Evolutionary conservation across 2,113 vertebrate species (phyloP).

Genomic region (Sula dactylatra): DNA sequence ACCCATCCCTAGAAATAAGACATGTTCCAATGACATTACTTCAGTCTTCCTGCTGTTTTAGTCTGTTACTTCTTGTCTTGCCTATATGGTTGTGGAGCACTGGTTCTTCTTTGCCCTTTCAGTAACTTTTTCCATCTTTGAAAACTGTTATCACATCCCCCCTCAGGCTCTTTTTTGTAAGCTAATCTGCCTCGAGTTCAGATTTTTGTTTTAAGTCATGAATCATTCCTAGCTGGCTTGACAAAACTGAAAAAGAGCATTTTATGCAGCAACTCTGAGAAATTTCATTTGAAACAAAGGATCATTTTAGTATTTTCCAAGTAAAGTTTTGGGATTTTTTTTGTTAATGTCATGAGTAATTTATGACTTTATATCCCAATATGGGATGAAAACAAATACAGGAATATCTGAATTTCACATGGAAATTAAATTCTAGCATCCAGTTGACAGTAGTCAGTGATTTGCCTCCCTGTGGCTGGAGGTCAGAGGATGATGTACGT

Average conservation of each 20-base stretch:
- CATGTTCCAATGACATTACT: background rate
- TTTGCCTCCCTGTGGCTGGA: background rate
- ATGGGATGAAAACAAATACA: background rate
- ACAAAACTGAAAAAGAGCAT: background rate
- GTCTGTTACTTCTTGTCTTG: background rate
- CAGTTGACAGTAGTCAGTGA: background rate
- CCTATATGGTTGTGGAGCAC: background rate
- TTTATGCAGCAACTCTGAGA: background rate
- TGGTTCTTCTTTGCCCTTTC: background rate
- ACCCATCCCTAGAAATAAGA: background rate
- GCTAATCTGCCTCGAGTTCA: background rate
- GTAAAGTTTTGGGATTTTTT: background rate
- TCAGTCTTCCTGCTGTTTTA: background rate
- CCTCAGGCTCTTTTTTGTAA: background rate
- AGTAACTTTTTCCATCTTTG: background rate
- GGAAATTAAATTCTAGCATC: background rate
- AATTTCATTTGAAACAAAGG: background rate
- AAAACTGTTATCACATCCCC: background rate
- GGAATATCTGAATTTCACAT: background rate
- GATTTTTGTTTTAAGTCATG: background rate
- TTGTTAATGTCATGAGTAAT: background rate
- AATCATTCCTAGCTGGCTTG: background rate
- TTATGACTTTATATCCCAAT: background rate
- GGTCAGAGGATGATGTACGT: background rate
- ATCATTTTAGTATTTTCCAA: background rate